Percentiles rank a stretch among this genome's conserved stretches.
Conservation (phyloP, 2,888 invertebrate species). For the Coecobrya sp. region DNA sequence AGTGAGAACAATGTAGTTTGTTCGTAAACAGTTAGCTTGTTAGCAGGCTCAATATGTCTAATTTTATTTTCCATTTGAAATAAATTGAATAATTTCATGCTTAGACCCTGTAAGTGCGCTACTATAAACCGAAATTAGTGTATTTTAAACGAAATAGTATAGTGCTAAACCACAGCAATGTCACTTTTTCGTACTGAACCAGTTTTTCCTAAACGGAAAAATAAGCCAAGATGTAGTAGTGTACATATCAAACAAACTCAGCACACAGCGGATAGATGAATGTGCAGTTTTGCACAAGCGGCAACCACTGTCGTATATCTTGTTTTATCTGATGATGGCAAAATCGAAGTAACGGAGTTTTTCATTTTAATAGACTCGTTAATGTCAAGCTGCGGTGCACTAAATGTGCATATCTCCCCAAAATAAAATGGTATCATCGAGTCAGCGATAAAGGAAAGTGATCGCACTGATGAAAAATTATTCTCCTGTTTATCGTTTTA, state of each 20-base stretch:
- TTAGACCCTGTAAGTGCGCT: no score
- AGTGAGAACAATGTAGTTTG: no score
- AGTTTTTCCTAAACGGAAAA: no score
- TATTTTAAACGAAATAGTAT: no score
- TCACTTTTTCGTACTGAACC: no score
- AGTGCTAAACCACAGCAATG: no score
- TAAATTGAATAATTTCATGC: no score
- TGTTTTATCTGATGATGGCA: conserved; percentile 63
- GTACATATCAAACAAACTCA: background rate
- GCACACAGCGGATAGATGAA: background rate
- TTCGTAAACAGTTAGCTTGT: no score
- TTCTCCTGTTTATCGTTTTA: background rate
- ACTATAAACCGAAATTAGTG: no score
- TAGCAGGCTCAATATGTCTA: no score
- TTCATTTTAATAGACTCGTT: conserved; percentile 71
- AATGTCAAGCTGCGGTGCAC: conserved; percentile 54
- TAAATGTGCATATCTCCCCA: conserved; percentile 50
- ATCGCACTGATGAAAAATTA: conserved; percentile 58
- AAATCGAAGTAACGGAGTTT: conserved; percentile 64
- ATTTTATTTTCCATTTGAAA: no score
- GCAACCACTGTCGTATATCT: conserved; percentile 12
- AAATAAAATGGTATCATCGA: conserved; percentile 35
- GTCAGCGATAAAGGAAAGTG: conserved; percentile 7
- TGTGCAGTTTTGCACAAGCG: background rate
- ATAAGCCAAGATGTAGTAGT: background rate